A percentile compares a stretch with the other conserved stretches of the same genome.
Conservation (phyloP, 2,888 invertebrate species). For the Abrostola triplasia region DNA sequence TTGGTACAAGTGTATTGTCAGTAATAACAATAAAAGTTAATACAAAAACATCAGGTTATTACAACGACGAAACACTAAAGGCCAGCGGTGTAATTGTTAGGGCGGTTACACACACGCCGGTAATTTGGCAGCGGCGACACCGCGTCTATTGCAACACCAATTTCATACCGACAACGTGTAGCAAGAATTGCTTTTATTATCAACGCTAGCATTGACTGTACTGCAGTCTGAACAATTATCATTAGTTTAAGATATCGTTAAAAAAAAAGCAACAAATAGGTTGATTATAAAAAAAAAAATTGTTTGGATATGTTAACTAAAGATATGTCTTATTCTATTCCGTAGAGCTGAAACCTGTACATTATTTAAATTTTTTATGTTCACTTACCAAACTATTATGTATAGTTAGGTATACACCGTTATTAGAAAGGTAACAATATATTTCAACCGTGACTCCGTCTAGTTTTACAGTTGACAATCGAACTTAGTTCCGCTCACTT, state of each 20-base stretch:
- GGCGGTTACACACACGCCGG: conserved; percentile 58
- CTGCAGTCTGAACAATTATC: conserved; percentile 39
- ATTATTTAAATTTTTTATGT: too few relatives aligned
- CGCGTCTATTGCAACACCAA: conserved; percentile 70
- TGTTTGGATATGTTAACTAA: too few relatives aligned
- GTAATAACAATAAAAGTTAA: conserved; percentile 66
- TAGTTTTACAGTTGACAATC: conserved; percentile 65
- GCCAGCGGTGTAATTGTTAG: conserved; percentile 64
- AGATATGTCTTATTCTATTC: too few relatives aligned
- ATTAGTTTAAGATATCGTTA: conserved; percentile 19
- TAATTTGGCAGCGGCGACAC: conserved; percentile 73
- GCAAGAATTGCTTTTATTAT: conserved; percentile 69
- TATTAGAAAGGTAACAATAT: conserved; percentile 31
- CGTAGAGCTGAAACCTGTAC: too few relatives aligned
- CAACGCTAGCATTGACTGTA: conserved; percentile 46
- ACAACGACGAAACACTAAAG: conserved; percentile 60
- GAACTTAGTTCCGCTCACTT: conserved; percentile 63
- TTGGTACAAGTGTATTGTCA: conserved; percentile 47
- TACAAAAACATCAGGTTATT: conserved; percentile 67
- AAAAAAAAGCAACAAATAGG: neutral
- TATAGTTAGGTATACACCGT: conserved; percentile 23
- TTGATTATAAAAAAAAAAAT: too few relatives aligned
- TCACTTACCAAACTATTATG: neutral
- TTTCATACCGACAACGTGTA: conserved; percentile 67
- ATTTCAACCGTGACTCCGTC: conserved; percentile 37